phyloP scores from a whole-genome alignment of 2,113 vertebrate genomes.

The Neodontobutis hainanensis region DNA sequence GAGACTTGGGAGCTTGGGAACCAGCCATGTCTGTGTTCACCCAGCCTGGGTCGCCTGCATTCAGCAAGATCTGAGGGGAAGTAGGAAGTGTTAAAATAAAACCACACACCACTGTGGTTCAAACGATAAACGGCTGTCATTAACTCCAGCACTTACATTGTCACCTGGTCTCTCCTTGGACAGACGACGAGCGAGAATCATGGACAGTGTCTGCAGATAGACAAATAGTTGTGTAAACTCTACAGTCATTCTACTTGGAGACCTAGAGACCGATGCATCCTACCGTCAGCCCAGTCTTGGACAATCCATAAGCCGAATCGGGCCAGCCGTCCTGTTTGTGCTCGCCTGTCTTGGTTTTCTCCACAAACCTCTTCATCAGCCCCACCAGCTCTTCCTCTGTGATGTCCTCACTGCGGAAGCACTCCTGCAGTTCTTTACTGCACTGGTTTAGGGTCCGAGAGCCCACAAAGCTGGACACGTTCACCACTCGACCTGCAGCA shows the following conservation, averaged over 20 bases:
- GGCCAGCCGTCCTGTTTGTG: conserved; percentile 86
- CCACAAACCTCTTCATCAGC: conserved; percentile 88
- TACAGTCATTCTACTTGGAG: not conserved
- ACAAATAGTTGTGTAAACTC: not conserved
- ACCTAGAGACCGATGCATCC: fast-evolving
- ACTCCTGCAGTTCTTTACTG: conserved; percentile 82
- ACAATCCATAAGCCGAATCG: conserved; percentile 81
- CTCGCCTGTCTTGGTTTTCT: conserved; percentile 73
- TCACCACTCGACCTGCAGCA: conserved; percentile 85
- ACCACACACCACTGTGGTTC: not conserved
- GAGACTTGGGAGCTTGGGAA: conserved; percentile 82
- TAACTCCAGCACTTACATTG: conserved; percentile 40
- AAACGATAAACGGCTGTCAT: not conserved
- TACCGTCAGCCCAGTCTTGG: conserved; percentile 87
- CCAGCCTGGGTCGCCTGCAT: conserved; percentile 95
- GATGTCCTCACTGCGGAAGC: conserved; percentile 86
- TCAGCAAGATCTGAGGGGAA: conserved; percentile 88
- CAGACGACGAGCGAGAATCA: conserved; percentile 84
- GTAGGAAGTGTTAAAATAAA: too few species aligned
- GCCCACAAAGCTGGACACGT: conserved; percentile 82
- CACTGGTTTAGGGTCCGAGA: conserved; percentile 71
- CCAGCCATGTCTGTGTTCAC: conserved; percentile 91
- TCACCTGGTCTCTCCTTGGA: conserved; percentile 79
- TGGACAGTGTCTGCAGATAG: conserved; percentile 77
- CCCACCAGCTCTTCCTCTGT: conserved; percentile 86